A percentile compares a stretch with the other conserved stretches of the same genome.
Conservation (phyloP, 2,113 vertebrate species). For the Pleuronectes platessa region DNA sequence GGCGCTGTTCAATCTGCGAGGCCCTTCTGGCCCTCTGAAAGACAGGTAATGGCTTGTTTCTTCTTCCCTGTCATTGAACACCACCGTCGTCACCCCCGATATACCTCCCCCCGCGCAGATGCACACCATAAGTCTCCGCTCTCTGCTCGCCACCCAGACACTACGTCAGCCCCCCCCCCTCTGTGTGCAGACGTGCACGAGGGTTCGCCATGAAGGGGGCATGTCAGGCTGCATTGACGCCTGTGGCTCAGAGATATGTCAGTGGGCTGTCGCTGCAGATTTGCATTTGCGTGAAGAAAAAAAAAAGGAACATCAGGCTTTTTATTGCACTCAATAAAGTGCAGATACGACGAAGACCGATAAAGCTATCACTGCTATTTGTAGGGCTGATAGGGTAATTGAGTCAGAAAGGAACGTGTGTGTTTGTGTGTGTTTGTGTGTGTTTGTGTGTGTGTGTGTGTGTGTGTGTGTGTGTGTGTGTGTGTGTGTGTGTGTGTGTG, state of each 20-base stretch:
- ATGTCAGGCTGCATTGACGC: conserved; percentile 37
- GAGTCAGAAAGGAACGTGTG: conserved; percentile 12
- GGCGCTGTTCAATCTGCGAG: conserved; percentile 21
- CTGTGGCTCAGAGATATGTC: conserved; percentile 7
- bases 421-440: background rate
- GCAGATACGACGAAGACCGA: conserved; percentile 46
- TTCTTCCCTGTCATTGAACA: conserved; percentile 42
- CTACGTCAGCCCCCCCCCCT: conserved; percentile 36
- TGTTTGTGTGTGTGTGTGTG: no score
- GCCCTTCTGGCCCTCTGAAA: conserved; percentile 34
- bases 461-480: background rate
- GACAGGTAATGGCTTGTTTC: conserved; percentile 47
- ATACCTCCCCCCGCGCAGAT: conserved; percentile 17
- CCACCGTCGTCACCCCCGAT: conserved; percentile 31
- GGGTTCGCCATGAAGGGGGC: conserved; percentile 17
- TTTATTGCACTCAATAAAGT: conserved; percentile 62
- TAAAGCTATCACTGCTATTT: conserved; percentile 41
- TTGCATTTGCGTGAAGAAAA: conserved; percentile 53
- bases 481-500: background rate
- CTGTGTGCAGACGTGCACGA: background rate
- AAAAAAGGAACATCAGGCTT: conserved; percentile 54
- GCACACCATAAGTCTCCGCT: conserved; percentile 5
- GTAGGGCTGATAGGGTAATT: conserved; percentile 50
- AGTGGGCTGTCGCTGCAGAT: conserved; percentile 30
- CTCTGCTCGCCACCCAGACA: conserved; percentile 26